A percentile compares a stretch with the other conserved stretches of the same genome.
Conservation (phyloP, 1,140 invertebrate species). For the Melanaphis sacchari region DNA sequence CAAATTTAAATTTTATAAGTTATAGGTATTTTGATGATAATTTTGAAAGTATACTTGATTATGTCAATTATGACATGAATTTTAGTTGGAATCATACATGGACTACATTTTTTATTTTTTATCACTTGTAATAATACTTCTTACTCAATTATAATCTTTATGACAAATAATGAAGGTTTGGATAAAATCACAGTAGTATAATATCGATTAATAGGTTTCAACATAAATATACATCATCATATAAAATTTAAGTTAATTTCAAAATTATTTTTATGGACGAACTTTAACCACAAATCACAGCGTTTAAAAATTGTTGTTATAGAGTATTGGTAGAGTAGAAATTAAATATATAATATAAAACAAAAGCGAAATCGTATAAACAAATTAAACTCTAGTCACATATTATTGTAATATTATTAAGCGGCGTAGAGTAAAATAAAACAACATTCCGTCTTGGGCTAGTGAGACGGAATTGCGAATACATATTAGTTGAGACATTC, state of each 20-base stretch:
- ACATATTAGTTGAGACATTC: not conserved
- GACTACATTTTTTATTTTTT: not conserved
- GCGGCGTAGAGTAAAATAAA: not conserved
- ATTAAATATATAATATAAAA: not conserved
- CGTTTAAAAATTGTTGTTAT: not conserved
- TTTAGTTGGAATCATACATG: not conserved
- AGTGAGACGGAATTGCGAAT: not conserved
- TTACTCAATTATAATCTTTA: not conserved
- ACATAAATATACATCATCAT: not conserved
- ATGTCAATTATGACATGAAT: not conserved
- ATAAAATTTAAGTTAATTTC: not conserved
- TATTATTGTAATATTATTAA: not conserved
- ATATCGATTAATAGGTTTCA: not conserved
- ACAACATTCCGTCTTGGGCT: not conserved
- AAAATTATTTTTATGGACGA: not conserved
- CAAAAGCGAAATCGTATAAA: not conserved
- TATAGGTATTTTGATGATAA: not conserved
- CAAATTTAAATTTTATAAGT: not conserved
- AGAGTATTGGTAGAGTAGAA: not conserved
- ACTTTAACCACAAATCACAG: not conserved
- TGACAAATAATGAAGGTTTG: not conserved
- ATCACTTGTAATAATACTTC: not conserved
- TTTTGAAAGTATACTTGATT: not conserved
- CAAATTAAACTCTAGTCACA: constrained; percentile 1
- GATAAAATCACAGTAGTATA: not conserved